Evolutionary conservation across 1,140 invertebrate genomes (phyloP), one percentile per base, ranked within the genome.

Genomic region (Formica exsecta): DNA sequence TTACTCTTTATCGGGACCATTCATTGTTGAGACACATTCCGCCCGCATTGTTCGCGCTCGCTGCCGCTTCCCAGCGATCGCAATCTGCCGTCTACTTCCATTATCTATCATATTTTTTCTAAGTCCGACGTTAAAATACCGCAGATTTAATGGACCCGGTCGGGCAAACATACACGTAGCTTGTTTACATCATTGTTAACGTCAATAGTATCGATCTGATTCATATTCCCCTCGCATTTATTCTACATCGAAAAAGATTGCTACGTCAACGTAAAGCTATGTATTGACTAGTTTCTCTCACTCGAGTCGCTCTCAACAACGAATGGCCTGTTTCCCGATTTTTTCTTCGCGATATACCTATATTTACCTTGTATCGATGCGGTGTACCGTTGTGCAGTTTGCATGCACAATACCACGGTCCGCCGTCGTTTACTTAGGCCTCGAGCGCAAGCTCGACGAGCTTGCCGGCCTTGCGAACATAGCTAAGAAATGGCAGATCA

Each of bases 261-360:
- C 87, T 92, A 91, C 87, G 88, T 91, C 92, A 92, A 94, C 94
- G 89, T 95, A 95, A 95, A 95, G 94, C 94, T 95, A 94, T 93
- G 87, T 95, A 95, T 95, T 95, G 94, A 95, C 94, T 95, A 95
- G 94, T 93, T 94, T 93, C 92, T 92, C 90, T 92, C 80, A 88
- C 87, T 92, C 88, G 85, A 87, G 79, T 87, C 80, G 81, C 75
- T 54, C 84, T 87, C 88, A 86, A 85, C 87, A 76, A 90, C 75
- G 81, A 92, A 92, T 92, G 91, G 89, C 91, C 89, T 66, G 44
- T 38, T 84, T 32, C 36, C 36, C 73, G 81, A 76, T 85, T 87
- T 65, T 57, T 71, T 51, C 68, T 76, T 75, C 71, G 64, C 79
- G 29, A 61, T 59, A 54, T 51, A 54, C n/a, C 13, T 86, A 73